Base-by-base conservation (phyloP, 1,140 invertebrate genomes). In the Metopolophium dirhodum region DNA sequence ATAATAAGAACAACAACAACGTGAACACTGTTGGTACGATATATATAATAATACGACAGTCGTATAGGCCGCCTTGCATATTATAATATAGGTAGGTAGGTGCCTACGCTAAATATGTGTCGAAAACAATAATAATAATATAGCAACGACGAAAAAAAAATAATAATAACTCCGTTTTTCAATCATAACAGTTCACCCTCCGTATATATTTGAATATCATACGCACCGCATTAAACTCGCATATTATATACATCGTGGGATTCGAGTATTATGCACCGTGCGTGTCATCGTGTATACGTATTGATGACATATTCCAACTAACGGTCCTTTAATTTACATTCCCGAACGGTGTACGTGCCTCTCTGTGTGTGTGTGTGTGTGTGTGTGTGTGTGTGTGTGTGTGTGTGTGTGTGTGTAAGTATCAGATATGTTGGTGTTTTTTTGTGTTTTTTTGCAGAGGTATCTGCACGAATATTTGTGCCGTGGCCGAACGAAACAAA, bases 301-400 rank as follows among this genome's bases (percentile, higher is more conserved):
- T 88, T 88, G 86, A 89, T 89, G 87, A 89, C 51, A 89, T 54
- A 89, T 88, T 49, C 86, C 86, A 51, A 47, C 86, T 88, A 88
- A 49, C 47, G 30, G 86, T 49, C 45, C 45, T 88, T 88, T 88
- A 88, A 88, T 88, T 88, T 88, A 88, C 86, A 88, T 88, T 51
- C 86, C 47, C 51, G 30, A 35, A 49, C 47, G 14, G 45, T 88
- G 14, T 88, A n/a, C n/a, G 47, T 85, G 49, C 3, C 51, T n/a
- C n/a, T n/a, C n/a, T n/a, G 35, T 23, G 82, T 1, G 37, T 22
- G 82, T 23, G 37, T 7, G 35, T 23, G 82, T 1, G 37, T 22
- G 82, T 23, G 37, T 7, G 82, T 45, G 23, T 11, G 23, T 85
- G 37, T 14, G 41, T 11, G 37, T 41, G 22, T 20, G 82, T 37